phyloP scores from a whole-genome alignment of 1,140 invertebrate species.

The Zaprionus kolodkinae region DNA sequence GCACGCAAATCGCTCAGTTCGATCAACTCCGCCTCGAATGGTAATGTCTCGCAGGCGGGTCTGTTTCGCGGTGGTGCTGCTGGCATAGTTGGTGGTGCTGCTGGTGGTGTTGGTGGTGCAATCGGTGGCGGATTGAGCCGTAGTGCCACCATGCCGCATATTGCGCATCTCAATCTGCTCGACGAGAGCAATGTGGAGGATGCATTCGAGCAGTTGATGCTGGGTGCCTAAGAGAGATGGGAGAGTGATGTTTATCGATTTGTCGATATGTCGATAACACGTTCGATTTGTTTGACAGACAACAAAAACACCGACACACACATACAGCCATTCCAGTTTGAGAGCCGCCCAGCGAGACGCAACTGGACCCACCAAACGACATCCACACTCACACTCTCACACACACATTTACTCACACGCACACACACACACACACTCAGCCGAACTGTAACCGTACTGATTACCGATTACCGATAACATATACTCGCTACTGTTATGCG shows the following conservation, averaged over 20 bases:
- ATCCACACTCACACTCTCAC: slow-evolving; percentile 29
- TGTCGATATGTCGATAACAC: neutral
- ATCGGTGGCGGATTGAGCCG: slow-evolving; percentile 85
- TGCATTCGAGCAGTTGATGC: slow-evolving; percentile 91
- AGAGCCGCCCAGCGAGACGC: slow-evolving; percentile 45
- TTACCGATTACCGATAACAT: slow-evolving; percentile 64
- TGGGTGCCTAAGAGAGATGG: slow-evolving; percentile 77
- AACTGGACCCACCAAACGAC: slow-evolving; percentile 52
- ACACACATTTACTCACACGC: neutral
- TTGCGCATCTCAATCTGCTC: slow-evolving; percentile 87
- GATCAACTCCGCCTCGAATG: slow-evolving; percentile 68
- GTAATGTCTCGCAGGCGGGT: slow-evolving; percentile 68
- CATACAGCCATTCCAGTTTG: slow-evolving; percentile 54
- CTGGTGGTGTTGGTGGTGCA: slow-evolving; percentile 62
- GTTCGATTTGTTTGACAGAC: slow-evolving; percentile 9
- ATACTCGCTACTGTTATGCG: slow-evolving; percentile 51
- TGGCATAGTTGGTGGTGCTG: slow-evolving; percentile 71
- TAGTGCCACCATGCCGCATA: slow-evolving; percentile 90
- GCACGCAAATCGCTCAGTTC: slow-evolving; percentile 79
- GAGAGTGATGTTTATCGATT: slow-evolving; percentile 3
- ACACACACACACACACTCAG: slow-evolving; percentile 15
- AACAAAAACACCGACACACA: slow-evolving; percentile 37
- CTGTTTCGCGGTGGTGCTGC: slow-evolving; percentile 68
- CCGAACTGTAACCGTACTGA: slow-evolving; percentile 61
- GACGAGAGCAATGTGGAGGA: slow-evolving; percentile 90